These are phyloP conservation scores for cat (Felis catus) DNA, from an alignment of 2,113 vertebrate genomes.

Conservation along the genomic window F.catus_Fca126_mat1.0 CM031416.1:35541001-35541500, in stretches of 20 bases:
- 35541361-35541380: neutral
- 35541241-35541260: fast-evolving
- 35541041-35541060: neutral
- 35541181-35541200: neutral
- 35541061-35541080: slow-evolving; percentile 35
- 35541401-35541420: too few relatives aligned
- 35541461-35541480: too few relatives aligned
- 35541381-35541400: neutral
- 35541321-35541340: neutral
- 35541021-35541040: slow-evolving; percentile 60
- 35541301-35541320: fast-evolving
- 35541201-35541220: neutral
- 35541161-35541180: fast-evolving
- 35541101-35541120: slow-evolving; percentile 65
- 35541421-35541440: too few relatives aligned
- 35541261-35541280: too few relatives aligned
- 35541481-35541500: too few relatives aligned
- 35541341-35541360: neutral
- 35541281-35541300: too few relatives aligned
- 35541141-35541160: neutral
- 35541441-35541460: too few relatives aligned
- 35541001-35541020: slow-evolving; percentile 48
- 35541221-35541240: too few relatives aligned
- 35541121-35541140: neutral
- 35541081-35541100: neutral